Percentiles rank a stretch among this genome's conserved stretches.
Conservation (phyloP, 2,888 invertebrate species). For the Andricus curvator region DNA sequence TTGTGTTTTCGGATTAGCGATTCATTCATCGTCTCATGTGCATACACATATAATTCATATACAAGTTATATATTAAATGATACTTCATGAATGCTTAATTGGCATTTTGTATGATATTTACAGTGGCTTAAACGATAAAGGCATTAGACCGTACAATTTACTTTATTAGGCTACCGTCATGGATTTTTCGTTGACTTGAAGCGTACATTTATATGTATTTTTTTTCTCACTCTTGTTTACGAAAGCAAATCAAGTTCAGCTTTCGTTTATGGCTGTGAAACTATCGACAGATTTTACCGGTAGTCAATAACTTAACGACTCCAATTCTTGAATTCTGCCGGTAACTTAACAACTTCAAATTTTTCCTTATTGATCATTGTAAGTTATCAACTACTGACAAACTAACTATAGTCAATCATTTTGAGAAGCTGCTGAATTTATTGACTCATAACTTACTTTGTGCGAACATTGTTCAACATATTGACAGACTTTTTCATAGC, state of each 20-base stretch:
- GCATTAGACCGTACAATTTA: slow-evolving; percentile 72
- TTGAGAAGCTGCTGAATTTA: neutral
- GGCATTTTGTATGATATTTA: slow-evolving; percentile 73
- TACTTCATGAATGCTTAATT: slow-evolving; percentile 62
- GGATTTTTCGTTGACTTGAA: slow-evolving; percentile 52
- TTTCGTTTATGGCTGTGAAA: neutral
- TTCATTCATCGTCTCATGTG: slow-evolving; percentile 62
- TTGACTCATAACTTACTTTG: slow-evolving; percentile 17
- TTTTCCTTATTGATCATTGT: neutral
- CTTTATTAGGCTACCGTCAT: slow-evolving; percentile 67
- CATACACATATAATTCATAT: slow-evolving; percentile 56
- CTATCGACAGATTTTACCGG: neutral
- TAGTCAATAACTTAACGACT: neutral
- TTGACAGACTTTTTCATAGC: slow-evolving; percentile 42
- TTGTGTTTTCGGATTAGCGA: slow-evolving; percentile 25
- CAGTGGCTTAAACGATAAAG: slow-evolving; percentile 72
- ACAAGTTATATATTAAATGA: slow-evolving; percentile 55
- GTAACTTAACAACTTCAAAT: too few relatives aligned
- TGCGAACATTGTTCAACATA: slow-evolving; percentile 15
- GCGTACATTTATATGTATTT: neutral
- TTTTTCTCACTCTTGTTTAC: slow-evolving; percentile 34
- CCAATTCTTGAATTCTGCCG: slow-evolving; percentile 42
- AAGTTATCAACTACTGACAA: slow-evolving; percentile 18
- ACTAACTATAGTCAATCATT: neutral
- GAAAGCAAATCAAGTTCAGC: neutral